These are phyloP conservation scores for Enteromius radiatus DNA, from an alignment of 2,797 vertebrate genomes.

Conservation along the genomic window DNA sequence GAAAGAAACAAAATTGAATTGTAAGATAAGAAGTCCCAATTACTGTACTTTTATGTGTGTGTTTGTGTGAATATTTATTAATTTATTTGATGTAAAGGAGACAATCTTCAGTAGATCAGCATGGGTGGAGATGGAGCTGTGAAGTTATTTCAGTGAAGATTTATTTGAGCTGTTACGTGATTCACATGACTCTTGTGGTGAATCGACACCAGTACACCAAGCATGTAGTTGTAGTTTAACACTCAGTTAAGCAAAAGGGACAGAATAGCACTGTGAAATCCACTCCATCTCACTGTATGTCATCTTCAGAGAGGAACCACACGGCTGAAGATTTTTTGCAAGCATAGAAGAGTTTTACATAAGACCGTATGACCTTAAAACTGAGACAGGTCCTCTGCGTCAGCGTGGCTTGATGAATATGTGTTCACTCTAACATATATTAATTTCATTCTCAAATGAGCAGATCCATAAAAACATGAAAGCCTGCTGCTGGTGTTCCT, in stretches of 20 bases:
- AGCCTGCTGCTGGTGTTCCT: constrained; percentile 64
- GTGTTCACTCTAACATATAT: constrained; percentile 47
- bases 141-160: too few species aligned
- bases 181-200: background rate
- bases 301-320: too few species aligned
- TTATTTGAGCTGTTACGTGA: too few species aligned
- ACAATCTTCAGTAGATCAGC: background rate
- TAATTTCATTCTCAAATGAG: constrained; percentile 64
- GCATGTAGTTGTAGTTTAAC: background rate
- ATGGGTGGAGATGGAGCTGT: too few species aligned
- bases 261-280: background rate
- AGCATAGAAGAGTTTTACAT: too few species aligned
- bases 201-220: too few species aligned
- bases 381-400: background rate
- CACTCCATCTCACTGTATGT: background rate
- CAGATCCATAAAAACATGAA: constrained; percentile 70
- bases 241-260: background rate
- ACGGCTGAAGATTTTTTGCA: too few species aligned
- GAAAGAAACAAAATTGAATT: too few species aligned
- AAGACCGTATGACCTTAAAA: too few species aligned
- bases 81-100: background rate
- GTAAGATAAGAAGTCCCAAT: background rate
- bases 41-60: background rate
- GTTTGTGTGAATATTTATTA: background rate
- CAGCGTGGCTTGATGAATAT: background rate